Evolutionary conservation across 2,113 vertebrate genomes (phyloP).

Genomic region (Oceanodroma tethys): DNA sequence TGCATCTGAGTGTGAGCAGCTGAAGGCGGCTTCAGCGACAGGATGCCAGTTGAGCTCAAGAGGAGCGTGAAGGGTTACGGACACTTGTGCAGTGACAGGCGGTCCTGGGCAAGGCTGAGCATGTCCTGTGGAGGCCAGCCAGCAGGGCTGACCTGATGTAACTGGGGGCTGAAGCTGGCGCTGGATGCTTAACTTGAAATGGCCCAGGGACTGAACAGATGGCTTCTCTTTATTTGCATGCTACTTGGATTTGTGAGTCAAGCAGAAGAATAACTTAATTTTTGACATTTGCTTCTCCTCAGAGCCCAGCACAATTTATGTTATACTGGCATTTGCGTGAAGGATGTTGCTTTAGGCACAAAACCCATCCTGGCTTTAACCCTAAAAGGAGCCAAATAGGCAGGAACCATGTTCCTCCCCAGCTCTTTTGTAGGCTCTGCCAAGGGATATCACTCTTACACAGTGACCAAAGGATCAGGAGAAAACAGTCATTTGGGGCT

Average conservation of each 20-base stretch:
- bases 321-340: slow-evolving; percentile 60
- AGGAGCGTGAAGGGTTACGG: background rate
- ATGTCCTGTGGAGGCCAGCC: background rate
- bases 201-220: slow-evolving; percentile 63
- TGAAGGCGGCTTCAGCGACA: background rate
- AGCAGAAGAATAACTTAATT: slow-evolving; percentile 69
- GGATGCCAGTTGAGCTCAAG: background rate
- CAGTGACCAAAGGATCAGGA: slow-evolving; percentile 54
- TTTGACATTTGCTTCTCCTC: slow-evolving; percentile 70
- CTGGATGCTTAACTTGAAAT: slow-evolving; percentile 46
- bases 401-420: background rate
- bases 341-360: slow-evolving; percentile 67
- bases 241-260: slow-evolving; percentile 59
- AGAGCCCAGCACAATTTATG: slow-evolving; percentile 43
- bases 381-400: slow-evolving; percentile 38
- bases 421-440: slow-evolving; percentile 23
- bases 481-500: slow-evolving; percentile 66
- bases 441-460: slow-evolving; percentile 57
- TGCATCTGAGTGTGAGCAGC: background rate
- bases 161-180: background rate
- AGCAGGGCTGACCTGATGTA: slow-evolving; percentile 11
- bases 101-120: background rate
- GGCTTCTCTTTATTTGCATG: slow-evolving; percentile 67
- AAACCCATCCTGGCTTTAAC: slow-evolving; percentile 53
- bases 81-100: background rate